Conservation (phyloP, 2,888 invertebrate species). For the Pammene fasciana region DNA sequence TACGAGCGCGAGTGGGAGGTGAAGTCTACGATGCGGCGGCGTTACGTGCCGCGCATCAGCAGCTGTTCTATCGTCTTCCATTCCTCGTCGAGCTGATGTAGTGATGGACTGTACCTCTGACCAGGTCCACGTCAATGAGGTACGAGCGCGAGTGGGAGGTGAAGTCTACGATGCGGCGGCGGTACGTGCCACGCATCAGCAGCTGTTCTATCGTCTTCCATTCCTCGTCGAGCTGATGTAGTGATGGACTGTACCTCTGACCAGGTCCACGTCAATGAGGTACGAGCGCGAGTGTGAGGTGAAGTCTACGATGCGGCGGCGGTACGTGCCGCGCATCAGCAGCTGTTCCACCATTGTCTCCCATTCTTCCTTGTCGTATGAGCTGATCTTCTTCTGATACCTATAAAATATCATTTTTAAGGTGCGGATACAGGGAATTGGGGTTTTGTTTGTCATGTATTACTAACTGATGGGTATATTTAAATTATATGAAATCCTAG, state of each 20-base stretch:
- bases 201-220: conserved; percentile 97
- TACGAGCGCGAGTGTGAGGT: conserved; percentile 94
- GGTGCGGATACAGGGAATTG: background rate
- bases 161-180: conserved; percentile 90
- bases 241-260: conserved; percentile 87
- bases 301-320: conserved; percentile 90
- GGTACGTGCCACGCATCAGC: conserved; percentile 76
- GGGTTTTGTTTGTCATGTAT: no score
- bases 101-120: conserved; percentile 87
- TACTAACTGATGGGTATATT: background rate
- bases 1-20: conserved; percentile 94
- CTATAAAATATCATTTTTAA: conserved; percentile 70
- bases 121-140: conserved; percentile 97
- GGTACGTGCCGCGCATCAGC: conserved; percentile 76
- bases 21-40: conserved; percentile 90
- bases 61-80: background rate
- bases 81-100: background rate
- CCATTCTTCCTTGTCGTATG: conserved; percentile 98
- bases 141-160: conserved; percentile 94
- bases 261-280: conserved; percentile 97
- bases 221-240: conserved; percentile 79
- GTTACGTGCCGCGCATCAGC: conserved; percentile 57
- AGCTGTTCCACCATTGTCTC: conserved; percentile 96
- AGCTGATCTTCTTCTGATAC: conserved; percentile 98
- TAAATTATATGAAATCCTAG: no score